Percentiles rank a stretch among this genome's conserved stretches.
phyloP scores from a whole-genome alignment of 2,113 vertebrate species.

The Microtus richardsoni region DNA sequence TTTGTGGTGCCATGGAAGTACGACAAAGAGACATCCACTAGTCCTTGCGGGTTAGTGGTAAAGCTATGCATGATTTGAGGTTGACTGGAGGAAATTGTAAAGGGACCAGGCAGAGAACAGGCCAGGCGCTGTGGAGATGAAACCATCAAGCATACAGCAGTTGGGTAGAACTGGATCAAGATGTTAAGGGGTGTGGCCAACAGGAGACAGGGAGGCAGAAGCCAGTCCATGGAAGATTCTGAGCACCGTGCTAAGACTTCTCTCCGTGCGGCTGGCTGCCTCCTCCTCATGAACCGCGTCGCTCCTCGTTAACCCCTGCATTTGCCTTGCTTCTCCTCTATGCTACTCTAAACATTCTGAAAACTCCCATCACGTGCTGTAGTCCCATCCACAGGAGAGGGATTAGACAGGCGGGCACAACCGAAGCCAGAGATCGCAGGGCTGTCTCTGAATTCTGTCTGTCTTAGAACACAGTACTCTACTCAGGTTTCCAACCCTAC shows the following conservation, averaged over 20 bases:
- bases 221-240: neutral
- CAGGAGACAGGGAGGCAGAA: neutral
- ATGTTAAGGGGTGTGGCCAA: neutral
- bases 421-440: neutral
- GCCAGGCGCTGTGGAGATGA: neutral
- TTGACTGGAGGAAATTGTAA: neutral
- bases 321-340: neutral
- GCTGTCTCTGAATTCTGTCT: neutral
- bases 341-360: neutral
- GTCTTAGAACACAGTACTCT: neutral
- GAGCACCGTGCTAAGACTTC: neutral
- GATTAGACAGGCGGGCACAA: neutral
- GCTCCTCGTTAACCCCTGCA: neutral
- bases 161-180: neutral
- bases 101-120: neutral
- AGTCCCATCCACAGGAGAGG: rapidly evolving
- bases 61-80: neutral
- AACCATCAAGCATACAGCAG: neutral
- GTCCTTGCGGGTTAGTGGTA: neutral
- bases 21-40: neutral
- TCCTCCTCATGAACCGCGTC: neutral
- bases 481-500: neutral
- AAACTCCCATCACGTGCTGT: neutral
- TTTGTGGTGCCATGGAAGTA: neutral
- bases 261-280: neutral